phyloP scores from a whole-genome alignment of 2,113 vertebrate species.

The Daubentonia madagascariensis region DNA sequence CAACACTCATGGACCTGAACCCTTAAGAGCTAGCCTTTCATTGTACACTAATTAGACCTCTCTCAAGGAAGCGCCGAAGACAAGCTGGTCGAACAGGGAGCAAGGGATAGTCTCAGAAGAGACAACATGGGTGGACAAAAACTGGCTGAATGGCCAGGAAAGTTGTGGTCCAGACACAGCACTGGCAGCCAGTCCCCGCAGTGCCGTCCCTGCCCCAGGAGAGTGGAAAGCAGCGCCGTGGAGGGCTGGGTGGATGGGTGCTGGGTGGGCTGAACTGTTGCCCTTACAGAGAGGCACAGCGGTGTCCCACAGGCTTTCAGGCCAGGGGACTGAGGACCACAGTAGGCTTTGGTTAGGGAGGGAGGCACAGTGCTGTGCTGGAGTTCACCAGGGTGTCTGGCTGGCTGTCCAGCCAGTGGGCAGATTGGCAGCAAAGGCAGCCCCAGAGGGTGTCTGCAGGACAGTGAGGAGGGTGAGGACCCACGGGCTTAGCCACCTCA shows the following conservation, averaged over 20 bases:
- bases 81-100: neutral
- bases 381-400: neutral
- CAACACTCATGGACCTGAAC: accelerated
- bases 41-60: accelerated
- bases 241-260: neutral
- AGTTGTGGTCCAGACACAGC: neutral
- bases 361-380: neutral
- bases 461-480: neutral
- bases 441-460: neutral
- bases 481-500: neutral
- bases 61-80: neutral
- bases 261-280: neutral
- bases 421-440: neutral
- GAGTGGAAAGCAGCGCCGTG: no score
- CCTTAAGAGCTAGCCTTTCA: no score
- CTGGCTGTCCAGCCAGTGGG: neutral
- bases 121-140: no score
- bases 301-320: neutral
- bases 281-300: neutral
- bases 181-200: neutral
- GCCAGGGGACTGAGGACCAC: neutral
- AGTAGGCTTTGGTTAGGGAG: neutral
- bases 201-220: neutral
- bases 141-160: neutral
- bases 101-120: neutral